Base-by-base conservation (phyloP, 2,113 vertebrate genomes). In the Chaetorhynchus papuensis region DNA sequence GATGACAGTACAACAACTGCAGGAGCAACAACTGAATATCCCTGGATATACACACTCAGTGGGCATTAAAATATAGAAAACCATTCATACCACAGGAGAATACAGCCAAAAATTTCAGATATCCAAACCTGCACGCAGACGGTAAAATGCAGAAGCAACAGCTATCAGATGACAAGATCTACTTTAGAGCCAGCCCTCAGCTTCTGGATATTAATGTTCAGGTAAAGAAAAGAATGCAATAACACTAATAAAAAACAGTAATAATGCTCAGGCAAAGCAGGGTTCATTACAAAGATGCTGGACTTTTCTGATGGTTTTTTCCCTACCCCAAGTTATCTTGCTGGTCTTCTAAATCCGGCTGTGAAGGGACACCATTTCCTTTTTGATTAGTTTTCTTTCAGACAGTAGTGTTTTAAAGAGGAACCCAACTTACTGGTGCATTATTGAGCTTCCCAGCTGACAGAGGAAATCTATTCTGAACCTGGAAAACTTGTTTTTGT, bases 131-230 rank as follows among this genome's bases (percentile, higher is more conserved):
- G 37, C 1, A 5, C 0, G 0, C 39, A 56, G 44, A 77, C 18
- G 14, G 16, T 13, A 52, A 89, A 87, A 89, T 4, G 6, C 33
- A 63, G 30, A 70, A 75, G 9, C 7, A 63, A 39, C 12, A 20
- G 31, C 22, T 24, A 56, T n/a, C 26, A 78, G 28, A 61, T 61
- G 10, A 65, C 15, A 69, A 81, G 31, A 57, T 35, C 27, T 63
- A 30, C 35, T 54, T 72, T 15, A 87, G 44, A 91, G 26, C 8
- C 49, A 89, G 45, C 17, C 37, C 47, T 78, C 72, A 50, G 26
- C n/a, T 81, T 30, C 66, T 65, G 41, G 28, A 1, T 53, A 27
- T 71, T 44, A 56, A 52, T 0, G 0, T 33, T 54, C 49, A 57
- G 31, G 16, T 18, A 47, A 74, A 81, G 20, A 50, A 77, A 89